Evolutionary conservation across 2,888 invertebrate genomes (phyloP).

Genomic region (Drosophila fulvimacula): DNA sequence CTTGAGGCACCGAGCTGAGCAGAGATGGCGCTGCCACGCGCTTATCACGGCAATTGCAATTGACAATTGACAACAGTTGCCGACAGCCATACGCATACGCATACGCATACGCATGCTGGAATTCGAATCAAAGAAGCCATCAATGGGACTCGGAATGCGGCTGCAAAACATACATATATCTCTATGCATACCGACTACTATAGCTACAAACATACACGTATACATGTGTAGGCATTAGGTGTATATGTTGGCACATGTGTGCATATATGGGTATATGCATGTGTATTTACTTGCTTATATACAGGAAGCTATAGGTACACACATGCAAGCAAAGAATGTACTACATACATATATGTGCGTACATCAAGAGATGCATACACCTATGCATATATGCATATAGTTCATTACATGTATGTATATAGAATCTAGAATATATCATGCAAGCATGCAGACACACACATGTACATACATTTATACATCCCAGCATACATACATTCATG

Average conservation of each 20-base stretch:
- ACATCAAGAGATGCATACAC: no score
- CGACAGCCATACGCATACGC: constrained; percentile 51
- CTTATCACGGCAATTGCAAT: constrained; percentile 32
- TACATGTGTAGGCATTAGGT: neutral
- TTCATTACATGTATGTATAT: neutral
- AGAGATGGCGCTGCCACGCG: constrained; percentile 7
- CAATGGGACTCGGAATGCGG: constrained; percentile 1
- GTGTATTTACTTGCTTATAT: neutral
- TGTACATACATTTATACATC: neutral
- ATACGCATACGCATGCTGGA: constrained; percentile 23
- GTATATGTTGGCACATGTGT: neutral
- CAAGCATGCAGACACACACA: neutral
- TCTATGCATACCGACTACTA: neutral
- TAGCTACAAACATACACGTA: neutral
- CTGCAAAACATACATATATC: constrained; percentile 8
- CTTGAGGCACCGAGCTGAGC: neutral
- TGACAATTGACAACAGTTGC: constrained; percentile 64
- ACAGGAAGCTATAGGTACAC: neutral
- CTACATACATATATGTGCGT: neutral
- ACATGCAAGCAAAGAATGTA: neutral
- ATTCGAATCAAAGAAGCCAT: constrained; percentile 28
- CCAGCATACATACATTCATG: no score
- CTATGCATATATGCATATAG: neutral
- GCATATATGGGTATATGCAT: neutral
- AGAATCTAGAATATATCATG: no score